A percentile compares a stretch with the other conserved stretches of the same genome.
Evolutionary conservation across 2,797 vertebrate species (phyloP).

Genomic region (Phoxinus dragarum): DNA sequence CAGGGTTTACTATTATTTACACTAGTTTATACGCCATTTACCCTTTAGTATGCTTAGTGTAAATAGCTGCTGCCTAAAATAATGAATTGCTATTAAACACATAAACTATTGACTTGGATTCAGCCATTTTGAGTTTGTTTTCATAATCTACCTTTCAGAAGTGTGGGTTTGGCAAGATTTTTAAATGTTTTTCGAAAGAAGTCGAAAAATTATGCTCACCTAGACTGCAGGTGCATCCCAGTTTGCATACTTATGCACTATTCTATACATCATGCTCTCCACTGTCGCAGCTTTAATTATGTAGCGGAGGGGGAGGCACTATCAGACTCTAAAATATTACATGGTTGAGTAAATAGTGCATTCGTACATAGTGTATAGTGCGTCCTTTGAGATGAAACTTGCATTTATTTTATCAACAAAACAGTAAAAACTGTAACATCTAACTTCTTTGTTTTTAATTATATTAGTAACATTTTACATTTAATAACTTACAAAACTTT

Average conservation of each 20-base stretch:
- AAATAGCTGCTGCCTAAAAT: not conserved
- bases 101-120: not conserved
- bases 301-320: too few relatives aligned
- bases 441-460: constrained; percentile 9
- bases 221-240: not conserved
- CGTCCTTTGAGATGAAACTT: too few relatives aligned
- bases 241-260: too few relatives aligned
- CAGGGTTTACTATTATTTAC: not conserved
- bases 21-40: not conserved
- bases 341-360: too few relatives aligned
- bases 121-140: not conserved
- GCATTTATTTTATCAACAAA: not conserved
- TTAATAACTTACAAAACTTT: not conserved
- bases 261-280: too few relatives aligned
- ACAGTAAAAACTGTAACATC: not conserved
- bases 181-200: not conserved
- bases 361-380: too few relatives aligned
- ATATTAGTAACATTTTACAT: too few relatives aligned
- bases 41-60: not conserved
- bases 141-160: not conserved
- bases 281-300: too few relatives aligned
- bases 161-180: not conserved
- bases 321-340: too few relatives aligned
- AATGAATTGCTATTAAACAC: not conserved
- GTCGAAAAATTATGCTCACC: too few relatives aligned